Evolutionary conservation across 2,113 vertebrate species (phyloP).

Genomic region (Epinephelus moara): DNA sequence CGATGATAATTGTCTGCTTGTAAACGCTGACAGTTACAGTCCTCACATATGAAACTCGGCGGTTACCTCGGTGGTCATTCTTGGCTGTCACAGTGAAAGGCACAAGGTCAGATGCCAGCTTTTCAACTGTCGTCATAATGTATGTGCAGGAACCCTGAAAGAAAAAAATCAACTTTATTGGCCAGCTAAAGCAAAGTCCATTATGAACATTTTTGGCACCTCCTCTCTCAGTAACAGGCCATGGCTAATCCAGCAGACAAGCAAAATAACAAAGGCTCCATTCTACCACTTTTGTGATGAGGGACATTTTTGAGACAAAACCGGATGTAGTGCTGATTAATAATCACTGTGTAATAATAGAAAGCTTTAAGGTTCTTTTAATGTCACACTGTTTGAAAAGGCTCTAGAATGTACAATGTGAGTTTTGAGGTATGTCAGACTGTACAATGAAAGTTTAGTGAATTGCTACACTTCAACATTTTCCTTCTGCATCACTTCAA

Average conservation of each 20-base stretch:
- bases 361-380: neutral
- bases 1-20: slow-evolving; percentile 23
- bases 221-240: neutral
- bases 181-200: neutral
- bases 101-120: neutral
- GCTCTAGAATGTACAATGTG: neutral
- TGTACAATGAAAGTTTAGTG: too few relatives aligned
- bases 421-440: neutral
- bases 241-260: neutral
- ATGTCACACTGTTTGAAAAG: neutral
- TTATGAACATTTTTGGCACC: neutral
- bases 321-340: neutral
- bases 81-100: slow-evolving; percentile 45
- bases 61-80: slow-evolving; percentile 36
- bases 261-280: neutral
- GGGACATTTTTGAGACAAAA: neutral
- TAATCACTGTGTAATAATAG: neutral
- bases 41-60: slow-evolving; percentile 37
- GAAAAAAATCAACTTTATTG: neutral
- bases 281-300: neutral
- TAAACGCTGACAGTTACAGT: slow-evolving; percentile 26
- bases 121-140: slow-evolving; percentile 30
- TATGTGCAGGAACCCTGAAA: slow-evolving; percentile 55
- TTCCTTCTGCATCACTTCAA: too few relatives aligned
- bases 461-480: too few relatives aligned